Conservation (phyloP, 2,113 vertebrate genomes). For the Pseudolaguvia tuberculata region DNA sequence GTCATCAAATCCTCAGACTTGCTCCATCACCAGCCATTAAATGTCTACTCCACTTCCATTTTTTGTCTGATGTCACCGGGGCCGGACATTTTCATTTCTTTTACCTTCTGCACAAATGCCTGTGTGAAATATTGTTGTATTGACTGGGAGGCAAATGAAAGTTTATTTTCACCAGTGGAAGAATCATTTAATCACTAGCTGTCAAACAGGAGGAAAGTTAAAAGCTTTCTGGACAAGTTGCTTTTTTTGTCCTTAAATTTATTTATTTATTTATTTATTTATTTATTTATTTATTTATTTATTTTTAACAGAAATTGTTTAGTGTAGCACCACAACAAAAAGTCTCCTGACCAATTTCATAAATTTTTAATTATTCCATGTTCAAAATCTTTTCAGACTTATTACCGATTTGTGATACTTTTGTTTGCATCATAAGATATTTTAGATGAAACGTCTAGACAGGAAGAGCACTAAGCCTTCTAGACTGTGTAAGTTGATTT, state of each 20-base stretch:
- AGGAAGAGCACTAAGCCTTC: slow-evolving; percentile 5
- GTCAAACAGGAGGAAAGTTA: slow-evolving; percentile 22
- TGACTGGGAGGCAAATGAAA: slow-evolving; percentile 31
- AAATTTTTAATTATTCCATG: slow-evolving; percentile 2
- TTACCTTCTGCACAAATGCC: slow-evolving; percentile 26
- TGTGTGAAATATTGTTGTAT: slow-evolving; percentile 28
- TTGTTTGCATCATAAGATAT: neutral
- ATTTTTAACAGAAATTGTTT: neutral
- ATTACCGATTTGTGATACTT: no score
- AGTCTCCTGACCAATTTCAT: neutral
- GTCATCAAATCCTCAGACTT: slow-evolving; percentile 34
- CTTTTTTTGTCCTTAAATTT: neutral
- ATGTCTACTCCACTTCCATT: slow-evolving; percentile 5
- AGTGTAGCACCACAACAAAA: neutral
- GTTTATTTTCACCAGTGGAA: slow-evolving; percentile 10
- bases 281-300: neutral
- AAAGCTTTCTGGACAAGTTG: slow-evolving; percentile 18
- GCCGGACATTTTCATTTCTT: neutral
- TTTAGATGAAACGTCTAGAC: slow-evolving; percentile 5
- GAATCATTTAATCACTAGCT: slow-evolving; percentile 23
- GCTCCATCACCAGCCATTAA: slow-evolving; percentile 36
- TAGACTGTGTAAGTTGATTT: slow-evolving; percentile 23
- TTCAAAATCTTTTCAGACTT: slow-evolving; percentile 1
- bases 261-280: neutral
- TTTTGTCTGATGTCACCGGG: slow-evolving; percentile 15